Base-by-base conservation (phyloP, 1,140 invertebrate species). In the Plutomurus gul region DNA sequence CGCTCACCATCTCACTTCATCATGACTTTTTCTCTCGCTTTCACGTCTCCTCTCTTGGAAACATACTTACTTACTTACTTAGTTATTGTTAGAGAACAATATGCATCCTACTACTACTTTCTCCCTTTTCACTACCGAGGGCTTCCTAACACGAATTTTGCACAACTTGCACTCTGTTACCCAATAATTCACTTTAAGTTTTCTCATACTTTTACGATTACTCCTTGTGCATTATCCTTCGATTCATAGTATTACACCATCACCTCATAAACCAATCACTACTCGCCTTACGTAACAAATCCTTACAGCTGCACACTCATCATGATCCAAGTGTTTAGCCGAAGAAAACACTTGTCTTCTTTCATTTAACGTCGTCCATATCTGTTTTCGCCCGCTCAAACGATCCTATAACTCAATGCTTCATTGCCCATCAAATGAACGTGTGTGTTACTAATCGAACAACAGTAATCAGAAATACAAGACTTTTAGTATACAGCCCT, bases 151-250 rank as follows among this genome's bases (percentile, higher is more conserved):
- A 40, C 75, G 70, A 77, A 60, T 76, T 77, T 75, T 73, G 30
- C 49, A 40, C 40, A 37, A 39, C 43, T 82, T 73, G 65, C 74
- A 76, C 71, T 82, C 79, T 75, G 18, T 75, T 39, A 22, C 60
- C 36, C 39, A 79, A 82, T 82, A 79, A 82, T 76, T 82, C 81
- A 82, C 75, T 79, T 82, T 40, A 40, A 77, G 65, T 47, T 75
- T 76, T 71, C 39, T 74, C 70, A 51, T 51, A 51, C 7, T 51
- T 51, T n/a, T 10, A 47, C 39, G 39, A 43, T 43, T 13, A 43
- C 10, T n/a, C n/a, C n/a, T 43, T 13, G 39, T 43, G 7, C 39
- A 43, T 10, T 27, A 18, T 18, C 10, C 49, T 27, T 27, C 22
- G 49, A 56, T 56, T 56, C 18, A 16, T 56, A 27, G 49, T 27